Conservation (phyloP, 2,888 invertebrate species). For the Lasius platythorax region DNA sequence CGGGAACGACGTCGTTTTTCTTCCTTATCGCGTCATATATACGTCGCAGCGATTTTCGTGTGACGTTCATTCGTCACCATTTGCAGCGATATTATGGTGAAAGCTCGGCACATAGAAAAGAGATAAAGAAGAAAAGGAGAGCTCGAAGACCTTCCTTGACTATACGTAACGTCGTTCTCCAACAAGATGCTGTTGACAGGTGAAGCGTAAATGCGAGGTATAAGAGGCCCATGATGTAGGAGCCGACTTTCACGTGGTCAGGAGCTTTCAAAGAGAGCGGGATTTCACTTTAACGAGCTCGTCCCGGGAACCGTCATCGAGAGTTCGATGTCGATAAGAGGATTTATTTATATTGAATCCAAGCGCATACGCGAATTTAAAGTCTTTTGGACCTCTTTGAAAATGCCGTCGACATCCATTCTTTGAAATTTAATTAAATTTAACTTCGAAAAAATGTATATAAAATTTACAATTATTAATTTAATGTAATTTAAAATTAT, state of each 20-base stretch:
- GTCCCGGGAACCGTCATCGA: neutral
- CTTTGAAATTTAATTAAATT: neutral
- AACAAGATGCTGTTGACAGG: constrained; percentile 19
- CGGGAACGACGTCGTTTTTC: constrained; percentile 32
- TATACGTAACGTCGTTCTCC: constrained; percentile 16
- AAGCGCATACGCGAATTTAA: neutral
- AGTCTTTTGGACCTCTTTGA: neutral
- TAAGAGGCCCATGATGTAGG: neutral
- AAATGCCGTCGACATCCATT: neutral
- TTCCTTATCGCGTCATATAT: constrained; percentile 20
- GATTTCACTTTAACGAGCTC: constrained; percentile 23
- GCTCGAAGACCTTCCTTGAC: neutral
- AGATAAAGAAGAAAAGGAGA: neutral
- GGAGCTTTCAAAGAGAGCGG: constrained; percentile 13
- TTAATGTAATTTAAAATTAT: neutral
- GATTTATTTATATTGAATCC: constrained; percentile 32
- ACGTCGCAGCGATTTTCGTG: constrained; percentile 14
- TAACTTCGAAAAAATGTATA: neutral
- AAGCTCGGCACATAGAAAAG: neutral
- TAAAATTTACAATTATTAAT: neutral
- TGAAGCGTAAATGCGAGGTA: constrained; percentile 26
- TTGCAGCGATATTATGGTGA: constrained; percentile 31
- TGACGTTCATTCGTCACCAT: constrained; percentile 31
- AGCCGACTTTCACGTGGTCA: constrained; percentile 36
- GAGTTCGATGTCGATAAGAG: constrained; percentile 34